phyloP scores from a whole-genome alignment of 1,140 invertebrate species.

The Hermatobates lingyangjiaoensis region DNA sequence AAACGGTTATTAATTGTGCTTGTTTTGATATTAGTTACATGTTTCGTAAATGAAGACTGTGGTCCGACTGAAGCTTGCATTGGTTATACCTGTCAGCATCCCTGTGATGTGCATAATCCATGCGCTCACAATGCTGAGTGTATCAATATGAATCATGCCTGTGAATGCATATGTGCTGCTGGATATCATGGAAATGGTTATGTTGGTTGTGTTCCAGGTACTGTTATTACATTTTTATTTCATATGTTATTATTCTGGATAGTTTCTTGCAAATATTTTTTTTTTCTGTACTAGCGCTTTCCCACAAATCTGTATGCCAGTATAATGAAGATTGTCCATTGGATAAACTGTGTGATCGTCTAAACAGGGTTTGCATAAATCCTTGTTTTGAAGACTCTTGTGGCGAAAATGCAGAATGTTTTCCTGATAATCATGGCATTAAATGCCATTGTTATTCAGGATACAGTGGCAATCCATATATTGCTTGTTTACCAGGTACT shows the following conservation, averaged over 20 bases:
- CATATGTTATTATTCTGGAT: no score
- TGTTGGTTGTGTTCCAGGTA: constrained; percentile 54
- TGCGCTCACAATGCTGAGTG: constrained; percentile 70
- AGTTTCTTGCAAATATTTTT: constrained; percentile 1
- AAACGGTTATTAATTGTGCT: no score
- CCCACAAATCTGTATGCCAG: constrained; percentile 51
- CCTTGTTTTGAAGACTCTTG: constrained; percentile 66
- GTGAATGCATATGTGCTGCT: constrained; percentile 65
- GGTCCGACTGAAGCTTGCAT: constrained; percentile 60
- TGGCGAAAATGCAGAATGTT: constrained; percentile 64
- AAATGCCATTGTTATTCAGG: constrained; percentile 58
- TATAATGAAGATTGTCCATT: constrained; percentile 78
- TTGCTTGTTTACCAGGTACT: constrained; percentile 42
- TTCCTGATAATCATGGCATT: constrained; percentile 51
- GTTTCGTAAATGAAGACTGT: constrained; percentile 62
- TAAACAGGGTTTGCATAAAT: constrained; percentile 63
- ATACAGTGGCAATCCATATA: constrained; percentile 57
- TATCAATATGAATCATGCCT: constrained; percentile 68
- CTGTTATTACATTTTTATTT: constrained; percentile 17
- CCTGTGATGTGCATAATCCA: constrained; percentile 59
- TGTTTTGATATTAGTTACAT: constrained; percentile 52
- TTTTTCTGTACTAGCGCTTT: constrained; percentile 7
- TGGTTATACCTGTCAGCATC: constrained; percentile 55
- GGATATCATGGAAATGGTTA: constrained; percentile 73
- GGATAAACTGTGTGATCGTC: constrained; percentile 55